Evolutionary conservation across 37 sponge, comb jelly and placozoan species (phyloP), one percentile per base, ranked within the genome.

Genomic region (Chondrilla cf. caribensis): DNA sequence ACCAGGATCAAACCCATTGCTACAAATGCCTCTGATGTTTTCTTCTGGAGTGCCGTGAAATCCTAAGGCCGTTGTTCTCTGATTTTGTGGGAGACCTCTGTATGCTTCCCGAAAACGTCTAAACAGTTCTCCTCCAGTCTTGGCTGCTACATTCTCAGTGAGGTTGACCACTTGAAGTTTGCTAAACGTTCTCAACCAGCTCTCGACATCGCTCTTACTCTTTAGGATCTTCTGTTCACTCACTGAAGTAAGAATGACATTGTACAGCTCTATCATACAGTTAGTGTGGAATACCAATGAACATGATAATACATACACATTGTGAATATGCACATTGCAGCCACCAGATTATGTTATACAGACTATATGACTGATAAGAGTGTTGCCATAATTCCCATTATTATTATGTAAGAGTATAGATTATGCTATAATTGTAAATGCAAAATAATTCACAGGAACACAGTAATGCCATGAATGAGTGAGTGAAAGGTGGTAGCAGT

Each of bases 1-100:
- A 0, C 17, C 40, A 0, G 84, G 78, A 57, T 93, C 87, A 80
- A 85, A 93, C 19, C 94, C 94, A 81, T 90, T 93, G 37, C 35
- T 37, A 64, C 90, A 93, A 35, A 93, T 93, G 33, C 90, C 85
- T 15, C 51, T 14, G 24, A 93, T 87, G 54, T 93, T 93, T 19
- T 8, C 4, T n/a, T 84, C 88, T 62, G 90, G 28, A 2, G 90
- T 90, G 3, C 94, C 94, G 51, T 93, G 94, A 37, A 93, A 93
- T 79, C 90, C 94, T 58, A 93, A 38, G 29, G 60, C 54, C 9
- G 94, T 93, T 39, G 85, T 82, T 43, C 94, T 38, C 79, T 93
- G 85, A 42, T 72, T 54, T 25, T 68, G 62, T 2, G 88, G 83
- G 31, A 93, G 84, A 26, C 54, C 29, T 22, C 57, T 40, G 36